Conservation (phyloP, 2,113 vertebrate genomes). For the Otus sunia region DNA sequence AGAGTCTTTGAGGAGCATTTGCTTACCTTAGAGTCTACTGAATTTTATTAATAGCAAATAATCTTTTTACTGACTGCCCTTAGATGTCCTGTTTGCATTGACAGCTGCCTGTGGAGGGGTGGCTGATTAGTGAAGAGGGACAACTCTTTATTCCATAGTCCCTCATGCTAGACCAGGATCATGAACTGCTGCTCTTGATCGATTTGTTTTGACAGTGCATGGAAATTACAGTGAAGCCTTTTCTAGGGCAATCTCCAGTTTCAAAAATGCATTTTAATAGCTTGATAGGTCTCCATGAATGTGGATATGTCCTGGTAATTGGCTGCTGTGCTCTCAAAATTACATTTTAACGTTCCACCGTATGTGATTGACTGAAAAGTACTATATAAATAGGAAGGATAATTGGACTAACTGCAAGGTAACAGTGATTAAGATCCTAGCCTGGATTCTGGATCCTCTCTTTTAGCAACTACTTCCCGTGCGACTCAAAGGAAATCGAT, state of each 20-base stretch:
- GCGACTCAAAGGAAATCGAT: background rate
- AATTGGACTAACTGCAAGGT: conserved; percentile 12
- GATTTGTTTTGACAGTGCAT: background rate
- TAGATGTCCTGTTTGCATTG: background rate
- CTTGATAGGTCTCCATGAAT: background rate
- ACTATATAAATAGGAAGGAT: background rate
- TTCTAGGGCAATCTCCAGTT: conserved; percentile 12
- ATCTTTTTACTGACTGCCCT: background rate
- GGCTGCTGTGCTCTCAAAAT: background rate
- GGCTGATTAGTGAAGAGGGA: background rate
- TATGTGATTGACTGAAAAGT: background rate
- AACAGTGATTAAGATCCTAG: background rate
- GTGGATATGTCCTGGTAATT: background rate
- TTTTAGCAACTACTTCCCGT: background rate
- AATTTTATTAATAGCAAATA: conserved; percentile 13
- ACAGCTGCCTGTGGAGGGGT: background rate
- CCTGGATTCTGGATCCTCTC: background rate
- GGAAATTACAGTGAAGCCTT: background rate
- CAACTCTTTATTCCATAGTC: background rate
- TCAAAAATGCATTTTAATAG: background rate
- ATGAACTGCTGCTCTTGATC: background rate
- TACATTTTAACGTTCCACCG: background rate
- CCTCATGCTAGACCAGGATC: background rate
- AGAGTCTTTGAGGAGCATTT: background rate
- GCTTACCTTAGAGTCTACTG: background rate